Percentiles rank a stretch among this genome's conserved stretches.
These are phyloP conservation scores for Mus musculus DNA, from an alignment of 2,113 vertebrate genomes.

Conservation along the genomic window DNA sequence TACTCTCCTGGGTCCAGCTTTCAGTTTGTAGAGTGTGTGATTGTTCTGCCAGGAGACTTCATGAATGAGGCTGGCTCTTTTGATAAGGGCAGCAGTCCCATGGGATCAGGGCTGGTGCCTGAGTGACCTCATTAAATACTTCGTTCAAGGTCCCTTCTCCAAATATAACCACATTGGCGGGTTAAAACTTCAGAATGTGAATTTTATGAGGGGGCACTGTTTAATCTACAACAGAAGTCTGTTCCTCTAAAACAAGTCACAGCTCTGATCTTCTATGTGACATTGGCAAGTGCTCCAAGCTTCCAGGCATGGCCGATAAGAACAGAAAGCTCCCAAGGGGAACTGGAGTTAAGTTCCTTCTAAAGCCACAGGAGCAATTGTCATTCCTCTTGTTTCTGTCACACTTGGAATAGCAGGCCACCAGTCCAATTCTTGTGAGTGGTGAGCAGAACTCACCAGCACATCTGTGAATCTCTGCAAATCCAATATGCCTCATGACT, in stretches of 20 bases:
- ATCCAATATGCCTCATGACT: background rate
- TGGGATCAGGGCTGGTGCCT: too few species aligned
- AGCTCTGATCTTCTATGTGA: background rate
- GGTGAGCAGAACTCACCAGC: background rate
- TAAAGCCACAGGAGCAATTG: too few species aligned
- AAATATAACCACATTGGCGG: background rate
- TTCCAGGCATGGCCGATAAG: background rate
- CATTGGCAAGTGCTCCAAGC: background rate
- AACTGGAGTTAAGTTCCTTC: background rate
- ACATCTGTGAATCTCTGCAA: background rate
- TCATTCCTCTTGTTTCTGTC: background rate
- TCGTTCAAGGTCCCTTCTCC: background rate
- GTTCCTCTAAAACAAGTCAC: background rate
- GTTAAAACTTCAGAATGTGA: background rate
- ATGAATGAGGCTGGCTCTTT: background rate
- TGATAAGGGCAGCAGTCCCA: background rate
- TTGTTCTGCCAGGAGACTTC: background rate
- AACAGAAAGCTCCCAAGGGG: background rate
- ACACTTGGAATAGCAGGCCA: background rate
- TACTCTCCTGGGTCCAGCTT: background rate
- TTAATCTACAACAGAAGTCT: too few species aligned
- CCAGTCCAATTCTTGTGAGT: background rate
- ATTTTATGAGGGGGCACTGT: fast-evolving
- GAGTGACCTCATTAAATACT: background rate
- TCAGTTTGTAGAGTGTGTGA: background rate